These are phyloP conservation scores for Cyprinodon variegatus DNA, from an alignment of 2,113 vertebrate genomes.

Conservation along the genomic window DNA sequence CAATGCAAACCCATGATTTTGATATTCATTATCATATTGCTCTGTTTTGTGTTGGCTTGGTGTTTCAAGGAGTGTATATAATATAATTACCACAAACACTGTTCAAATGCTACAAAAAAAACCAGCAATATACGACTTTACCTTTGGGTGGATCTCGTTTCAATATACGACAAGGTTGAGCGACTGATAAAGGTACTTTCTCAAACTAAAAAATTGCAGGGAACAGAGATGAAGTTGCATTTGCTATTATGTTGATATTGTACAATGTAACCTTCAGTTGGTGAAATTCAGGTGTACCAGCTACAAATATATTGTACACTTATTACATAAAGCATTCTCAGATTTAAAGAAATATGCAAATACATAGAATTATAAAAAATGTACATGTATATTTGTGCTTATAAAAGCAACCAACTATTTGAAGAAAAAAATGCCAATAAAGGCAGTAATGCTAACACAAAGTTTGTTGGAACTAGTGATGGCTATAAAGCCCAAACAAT, in stretches of 20 bases:
- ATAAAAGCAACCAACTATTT: too few relatives aligned
- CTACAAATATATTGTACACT: too few relatives aligned
- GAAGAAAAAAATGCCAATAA: too few relatives aligned
- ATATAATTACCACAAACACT: slow-evolving; percentile 25
- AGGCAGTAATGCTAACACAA: too few relatives aligned
- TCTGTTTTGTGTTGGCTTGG: slow-evolving; percentile 22
- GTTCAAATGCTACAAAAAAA: slow-evolving; percentile 40
- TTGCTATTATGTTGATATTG: slow-evolving; percentile 36
- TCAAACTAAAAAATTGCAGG: slow-evolving; percentile 57
- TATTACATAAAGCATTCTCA: too few relatives aligned
- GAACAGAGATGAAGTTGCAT: slow-evolving; percentile 41
- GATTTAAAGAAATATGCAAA: too few relatives aligned
- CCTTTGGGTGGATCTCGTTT: slow-evolving; percentile 32
- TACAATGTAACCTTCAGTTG: too few relatives aligned
- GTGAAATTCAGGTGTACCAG: too few relatives aligned
- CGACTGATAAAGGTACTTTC: slow-evolving; percentile 55
- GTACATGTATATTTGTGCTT: too few relatives aligned
- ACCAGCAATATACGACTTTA: slow-evolving; percentile 11
- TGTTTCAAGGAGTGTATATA: slow-evolving; percentile 25
- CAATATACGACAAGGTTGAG: slow-evolving; percentile 23
- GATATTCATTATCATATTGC: slow-evolving; percentile 16
- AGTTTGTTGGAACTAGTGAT: too few relatives aligned
- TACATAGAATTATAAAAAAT: too few relatives aligned
- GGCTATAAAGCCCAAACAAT: too few relatives aligned
- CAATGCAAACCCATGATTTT: slow-evolving; percentile 13